Evolutionary conservation across 1,140 invertebrate species (phyloP).

Genomic region (Pogonomyrmex californicus): DNA sequence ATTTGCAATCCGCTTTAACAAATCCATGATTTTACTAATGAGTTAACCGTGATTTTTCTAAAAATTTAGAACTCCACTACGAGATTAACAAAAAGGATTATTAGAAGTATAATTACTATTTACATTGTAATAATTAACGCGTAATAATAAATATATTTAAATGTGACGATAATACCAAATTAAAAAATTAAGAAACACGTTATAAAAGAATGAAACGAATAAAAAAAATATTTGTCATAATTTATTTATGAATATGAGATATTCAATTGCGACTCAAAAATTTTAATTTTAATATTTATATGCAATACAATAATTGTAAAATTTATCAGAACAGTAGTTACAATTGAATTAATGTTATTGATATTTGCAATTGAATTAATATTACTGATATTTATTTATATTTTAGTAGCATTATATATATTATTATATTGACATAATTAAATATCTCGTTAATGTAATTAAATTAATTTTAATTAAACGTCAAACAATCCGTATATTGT

Average conservation of each 20-base stretch:
- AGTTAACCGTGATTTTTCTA: constrained; percentile 12
- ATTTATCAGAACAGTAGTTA: neutral
- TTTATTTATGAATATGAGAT: neutral
- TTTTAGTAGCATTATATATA: neutral
- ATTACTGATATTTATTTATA: neutral
- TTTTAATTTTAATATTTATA: neutral
- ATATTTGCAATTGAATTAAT: neutral
- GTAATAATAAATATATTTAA: neutral
- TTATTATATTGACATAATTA: neutral
- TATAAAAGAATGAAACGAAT: neutral
- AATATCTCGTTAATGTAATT: neutral
- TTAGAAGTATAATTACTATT: neutral
- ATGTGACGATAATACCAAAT: neutral
- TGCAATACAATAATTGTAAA: neutral
- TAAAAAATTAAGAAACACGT: neutral
- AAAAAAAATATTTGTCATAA: neutral
- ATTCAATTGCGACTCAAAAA: neutral
- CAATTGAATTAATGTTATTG: neutral
- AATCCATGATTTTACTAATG: constrained; percentile 28
- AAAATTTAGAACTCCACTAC: neutral
- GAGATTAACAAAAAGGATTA: neutral
- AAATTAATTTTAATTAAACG: neutral
- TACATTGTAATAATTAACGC: neutral
- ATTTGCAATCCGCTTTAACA: constrained; percentile 37
- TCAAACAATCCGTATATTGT: neutral